A percentile compares a stretch with the other conserved stretches of the same genome.
These are phyloP conservation scores for Leptopilina clavipes DNA, from an alignment of 1,140 invertebrate species.

Conservation along the genomic window DNA sequence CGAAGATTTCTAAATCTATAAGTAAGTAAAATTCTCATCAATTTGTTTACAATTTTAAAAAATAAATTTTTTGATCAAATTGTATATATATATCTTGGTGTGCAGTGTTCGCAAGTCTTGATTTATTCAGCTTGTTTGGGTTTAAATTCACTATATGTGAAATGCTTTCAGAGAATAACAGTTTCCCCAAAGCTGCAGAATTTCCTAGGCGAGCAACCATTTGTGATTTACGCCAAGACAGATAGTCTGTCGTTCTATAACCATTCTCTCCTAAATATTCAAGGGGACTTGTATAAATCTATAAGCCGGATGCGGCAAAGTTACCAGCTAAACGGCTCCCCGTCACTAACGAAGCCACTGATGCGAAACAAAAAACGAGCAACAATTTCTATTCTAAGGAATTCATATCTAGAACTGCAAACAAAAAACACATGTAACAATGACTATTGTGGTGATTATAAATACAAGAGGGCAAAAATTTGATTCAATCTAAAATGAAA, in stretches of 20 bases:
- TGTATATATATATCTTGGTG: background rate
- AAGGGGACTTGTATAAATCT: conserved; percentile 46
- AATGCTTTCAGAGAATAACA: conserved; percentile 15
- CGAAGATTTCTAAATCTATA: too few relatives aligned
- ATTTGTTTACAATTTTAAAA: too few relatives aligned
- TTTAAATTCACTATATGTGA: conserved; percentile 6
- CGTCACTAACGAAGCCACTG: conserved; percentile 62
- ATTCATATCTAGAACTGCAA: too few relatives aligned
- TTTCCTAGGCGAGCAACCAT: conserved; percentile 12
- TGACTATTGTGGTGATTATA: too few relatives aligned
- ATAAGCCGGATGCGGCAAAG: conserved; percentile 42
- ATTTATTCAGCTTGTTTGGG: conserved; percentile 12
- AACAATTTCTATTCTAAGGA: too few relatives aligned
- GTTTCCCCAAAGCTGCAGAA: conserved; percentile 20
- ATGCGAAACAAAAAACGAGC: conserved; percentile 51
- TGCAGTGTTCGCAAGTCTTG: background rate
- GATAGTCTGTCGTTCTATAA: conserved; percentile 36
- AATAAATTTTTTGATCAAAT: too few relatives aligned
- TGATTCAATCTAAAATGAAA: too few relatives aligned
- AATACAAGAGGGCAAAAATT: too few relatives aligned
- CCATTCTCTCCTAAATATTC: conserved; percentile 47
- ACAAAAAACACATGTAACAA: too few relatives aligned
- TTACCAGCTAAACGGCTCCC: conserved; percentile 62
- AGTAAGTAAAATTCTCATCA: too few relatives aligned
- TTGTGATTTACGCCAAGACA: conserved; percentile 43